Conservation (phyloP, 92 coral and sea anemone species). For the Scolanthus callimorphus region DNA sequence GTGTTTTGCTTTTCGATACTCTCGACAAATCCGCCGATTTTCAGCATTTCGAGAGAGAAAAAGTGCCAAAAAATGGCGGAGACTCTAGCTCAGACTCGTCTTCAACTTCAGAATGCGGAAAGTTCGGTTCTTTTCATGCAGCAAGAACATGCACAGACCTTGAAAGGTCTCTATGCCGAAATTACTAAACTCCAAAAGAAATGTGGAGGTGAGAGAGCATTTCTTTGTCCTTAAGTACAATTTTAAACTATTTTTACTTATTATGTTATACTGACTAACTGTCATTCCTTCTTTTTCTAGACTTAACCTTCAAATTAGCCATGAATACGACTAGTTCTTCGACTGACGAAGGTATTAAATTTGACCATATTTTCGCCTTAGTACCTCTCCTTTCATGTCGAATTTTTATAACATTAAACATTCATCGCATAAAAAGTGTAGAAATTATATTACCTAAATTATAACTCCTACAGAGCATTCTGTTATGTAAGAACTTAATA, state of each 20-base stretch:
- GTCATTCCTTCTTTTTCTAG: conserved; percentile 26
- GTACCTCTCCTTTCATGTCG: too few relatives aligned
- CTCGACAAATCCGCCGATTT: too few relatives aligned
- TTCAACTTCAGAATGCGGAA: conserved; percentile 96
- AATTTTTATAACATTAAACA: too few relatives aligned
- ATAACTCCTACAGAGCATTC: too few relatives aligned
- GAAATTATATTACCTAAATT: too few relatives aligned
- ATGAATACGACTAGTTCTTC: conserved; percentile 80
- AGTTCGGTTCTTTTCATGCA: conserved; percentile 97
- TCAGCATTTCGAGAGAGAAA: too few relatives aligned
- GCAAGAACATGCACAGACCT: conserved; percentile 95
- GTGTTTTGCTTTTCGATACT: too few relatives aligned
- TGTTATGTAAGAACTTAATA: too few relatives aligned
- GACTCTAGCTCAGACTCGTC: conserved; percentile 65
- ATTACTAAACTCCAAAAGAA: conserved; percentile 97
- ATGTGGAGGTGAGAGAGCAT: conserved; percentile 80
- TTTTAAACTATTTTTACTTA: too few relatives aligned
- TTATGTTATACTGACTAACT: background rate
- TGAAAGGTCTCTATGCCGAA: conserved; percentile 92
- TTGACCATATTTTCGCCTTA: too few relatives aligned
- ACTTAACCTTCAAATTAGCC: conserved; percentile 89
- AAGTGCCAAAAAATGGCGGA: conserved; percentile 70
- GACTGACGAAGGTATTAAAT: conserved; percentile 79
- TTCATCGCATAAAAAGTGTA: too few relatives aligned
- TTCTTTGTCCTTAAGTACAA: background rate